Evolutionary conservation across 2,113 vertebrate species (phyloP).

Genomic region (Drymodes brunneopygia): DNA sequence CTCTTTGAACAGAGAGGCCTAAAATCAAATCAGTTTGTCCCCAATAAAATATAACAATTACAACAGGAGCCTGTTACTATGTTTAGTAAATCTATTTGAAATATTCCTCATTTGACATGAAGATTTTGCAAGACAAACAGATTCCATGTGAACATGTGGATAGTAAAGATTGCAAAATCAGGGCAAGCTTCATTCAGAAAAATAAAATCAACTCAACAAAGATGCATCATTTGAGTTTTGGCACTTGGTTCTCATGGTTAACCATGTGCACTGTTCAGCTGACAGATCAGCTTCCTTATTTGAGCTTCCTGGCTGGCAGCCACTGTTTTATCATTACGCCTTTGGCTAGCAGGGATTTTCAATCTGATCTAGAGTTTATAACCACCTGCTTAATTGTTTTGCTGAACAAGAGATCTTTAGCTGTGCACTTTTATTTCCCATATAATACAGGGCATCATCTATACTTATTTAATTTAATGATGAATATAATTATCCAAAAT

Average conservation of each 20-base stretch:
- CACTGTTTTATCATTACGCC: neutral
- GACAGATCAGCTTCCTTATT: neutral
- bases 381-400: neutral
- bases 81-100: neutral
- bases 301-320: slow-evolving; percentile 1
- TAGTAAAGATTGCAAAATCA: neutral
- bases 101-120: neutral
- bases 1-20: neutral
- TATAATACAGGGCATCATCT: neutral
- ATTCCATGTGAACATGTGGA: neutral
- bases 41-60: neutral
- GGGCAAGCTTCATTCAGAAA: neutral
- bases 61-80: neutral
- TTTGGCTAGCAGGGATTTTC: slow-evolving; percentile 7
- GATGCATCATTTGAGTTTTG: neutral
- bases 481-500: neutral
- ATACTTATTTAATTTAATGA: neutral
- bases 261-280: neutral
- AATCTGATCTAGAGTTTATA: slow-evolving; percentile 6
- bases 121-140: neutral
- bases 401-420: neutral
- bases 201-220: neutral
- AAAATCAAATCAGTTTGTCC: neutral
- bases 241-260: neutral
- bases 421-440: neutral